These are phyloP conservation scores for Phenganax stokvisi DNA, from an alignment of 92 coral and sea anemone genomes.

Conservation along the genomic window DNA sequence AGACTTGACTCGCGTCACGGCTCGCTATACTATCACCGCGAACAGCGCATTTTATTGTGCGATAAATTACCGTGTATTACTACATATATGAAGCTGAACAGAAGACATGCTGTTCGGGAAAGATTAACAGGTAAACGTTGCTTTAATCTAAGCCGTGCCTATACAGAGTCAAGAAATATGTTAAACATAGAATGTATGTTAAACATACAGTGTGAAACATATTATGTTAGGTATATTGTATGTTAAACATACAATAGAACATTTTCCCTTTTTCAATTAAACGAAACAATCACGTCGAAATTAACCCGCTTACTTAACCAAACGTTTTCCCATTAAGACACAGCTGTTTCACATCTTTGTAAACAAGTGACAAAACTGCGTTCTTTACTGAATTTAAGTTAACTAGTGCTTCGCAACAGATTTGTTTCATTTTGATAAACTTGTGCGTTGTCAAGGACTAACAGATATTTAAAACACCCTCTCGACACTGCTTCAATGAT, in stretches of 20 bases:
- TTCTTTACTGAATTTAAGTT: neutral
- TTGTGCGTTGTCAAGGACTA: slow-evolving; percentile 3
- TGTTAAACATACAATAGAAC: neutral
- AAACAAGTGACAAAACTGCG: slow-evolving; percentile 3
- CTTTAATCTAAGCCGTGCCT: slow-evolving; percentile 2
- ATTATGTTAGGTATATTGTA: too few species aligned
- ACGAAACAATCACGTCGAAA: slow-evolving; percentile 15
- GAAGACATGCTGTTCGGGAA: neutral
- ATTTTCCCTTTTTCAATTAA: neutral
- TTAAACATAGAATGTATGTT: neutral
- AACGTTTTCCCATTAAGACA: slow-evolving; percentile 15
- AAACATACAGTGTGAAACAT: too few species aligned
- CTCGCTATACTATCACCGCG: neutral
- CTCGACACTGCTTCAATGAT: slow-evolving; percentile 7
- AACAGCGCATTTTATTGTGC: neutral
- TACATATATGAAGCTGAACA: neutral
- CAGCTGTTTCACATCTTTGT: neutral
- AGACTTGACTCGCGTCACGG: too few species aligned
- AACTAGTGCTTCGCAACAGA: neutral
- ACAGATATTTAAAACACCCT: slow-evolving; percentile 17
- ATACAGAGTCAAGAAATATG: slow-evolving; percentile 1
- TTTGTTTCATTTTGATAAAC: neutral
- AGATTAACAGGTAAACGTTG: neutral
- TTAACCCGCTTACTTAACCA: slow-evolving; percentile 6
- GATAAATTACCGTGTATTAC: neutral